Percentiles rank a stretch among this genome's conserved stretches.
These are phyloP conservation scores for Gorsachius magnificus DNA, from an alignment of 2,797 vertebrate species.

Conservation along the genomic window DNA sequence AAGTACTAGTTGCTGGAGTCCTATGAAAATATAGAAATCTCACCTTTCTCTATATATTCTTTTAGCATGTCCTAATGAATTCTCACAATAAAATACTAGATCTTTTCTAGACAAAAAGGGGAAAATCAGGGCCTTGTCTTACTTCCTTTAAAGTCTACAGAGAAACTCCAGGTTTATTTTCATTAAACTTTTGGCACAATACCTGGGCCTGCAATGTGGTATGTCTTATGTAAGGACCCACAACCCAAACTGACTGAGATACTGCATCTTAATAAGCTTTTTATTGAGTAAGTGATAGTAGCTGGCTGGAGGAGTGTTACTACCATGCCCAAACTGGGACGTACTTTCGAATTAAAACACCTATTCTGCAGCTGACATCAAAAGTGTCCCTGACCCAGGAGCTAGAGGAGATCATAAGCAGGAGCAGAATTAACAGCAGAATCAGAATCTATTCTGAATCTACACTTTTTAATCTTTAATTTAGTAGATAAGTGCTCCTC, in stretches of 20 bases:
- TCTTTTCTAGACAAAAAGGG: background rate
- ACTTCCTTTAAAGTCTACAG: background rate
- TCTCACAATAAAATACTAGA: background rate
- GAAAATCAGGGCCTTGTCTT: background rate
- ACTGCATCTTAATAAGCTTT: background rate
- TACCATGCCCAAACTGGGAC: background rate
- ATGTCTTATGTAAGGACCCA: background rate
- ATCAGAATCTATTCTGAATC: background rate
- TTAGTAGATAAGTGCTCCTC: background rate
- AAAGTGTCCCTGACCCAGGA: background rate
- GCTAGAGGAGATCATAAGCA: background rate
- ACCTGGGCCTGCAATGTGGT: background rate
- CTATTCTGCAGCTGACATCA: background rate
- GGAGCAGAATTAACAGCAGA: background rate
- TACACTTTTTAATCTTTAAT: background rate
- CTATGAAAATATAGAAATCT: background rate
- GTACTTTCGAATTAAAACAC: background rate
- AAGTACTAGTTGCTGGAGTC: background rate
- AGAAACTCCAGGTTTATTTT: background rate
- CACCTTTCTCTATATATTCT: background rate
- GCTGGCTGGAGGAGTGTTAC: background rate
- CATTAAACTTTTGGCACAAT: background rate
- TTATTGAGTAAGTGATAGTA: background rate
- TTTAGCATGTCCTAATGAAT: background rate
- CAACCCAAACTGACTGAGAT: background rate